Evolutionary conservation across 2,113 vertebrate species (phyloP), one percentile per base, ranked within the genome.

Genomic region (Sphaerodactylus townsendi): DNA sequence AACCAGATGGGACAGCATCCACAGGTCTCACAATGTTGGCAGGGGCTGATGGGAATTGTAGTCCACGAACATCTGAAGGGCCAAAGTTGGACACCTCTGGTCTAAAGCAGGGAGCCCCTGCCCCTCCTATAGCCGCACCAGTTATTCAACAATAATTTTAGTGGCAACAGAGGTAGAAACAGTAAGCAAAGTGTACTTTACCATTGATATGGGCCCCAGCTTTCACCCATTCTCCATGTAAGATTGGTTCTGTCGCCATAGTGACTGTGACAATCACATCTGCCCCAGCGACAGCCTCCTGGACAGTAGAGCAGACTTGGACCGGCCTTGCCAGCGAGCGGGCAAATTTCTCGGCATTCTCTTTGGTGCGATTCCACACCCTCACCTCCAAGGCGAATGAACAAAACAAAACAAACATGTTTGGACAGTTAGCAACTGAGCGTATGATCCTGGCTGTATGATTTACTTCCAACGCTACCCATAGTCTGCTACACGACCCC

Each of bases 221-320:
- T 93, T 99, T 99, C 77, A 99, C 97, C 99, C 99, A 99, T 72
- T 91, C 95, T 5, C 98, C 98, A 50, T 93, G 96, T 2, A 99
- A 91, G 81, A 99, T 95, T 0, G 99, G 98, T 21, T 97, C 87
- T 10, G 95, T 97, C 10, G 97, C 96, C 92, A 95, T 95, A 2
- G 98, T 99, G 84, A 97, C 98, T 0, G 98, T 99, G 25, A 99
- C 83, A 41, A 99, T 98, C 62, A 97, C 97, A 84, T 99, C 98
- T 0, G 99, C 98, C 28, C 96, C 98, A 0, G 46, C 91, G 83
- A 97, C 98, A 0, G 98, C 98, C 90, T 98, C 97, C 90, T 96
- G 96, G 19, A 90, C 97, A 0, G 98, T 97, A 1, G 91, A 87
- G 69, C 96, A 99, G 4, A 96, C 90, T 0, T 2, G 94, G 30